Conservation (phyloP, 92 coral and sea anemone species). For the Ricordea florida region DNA sequence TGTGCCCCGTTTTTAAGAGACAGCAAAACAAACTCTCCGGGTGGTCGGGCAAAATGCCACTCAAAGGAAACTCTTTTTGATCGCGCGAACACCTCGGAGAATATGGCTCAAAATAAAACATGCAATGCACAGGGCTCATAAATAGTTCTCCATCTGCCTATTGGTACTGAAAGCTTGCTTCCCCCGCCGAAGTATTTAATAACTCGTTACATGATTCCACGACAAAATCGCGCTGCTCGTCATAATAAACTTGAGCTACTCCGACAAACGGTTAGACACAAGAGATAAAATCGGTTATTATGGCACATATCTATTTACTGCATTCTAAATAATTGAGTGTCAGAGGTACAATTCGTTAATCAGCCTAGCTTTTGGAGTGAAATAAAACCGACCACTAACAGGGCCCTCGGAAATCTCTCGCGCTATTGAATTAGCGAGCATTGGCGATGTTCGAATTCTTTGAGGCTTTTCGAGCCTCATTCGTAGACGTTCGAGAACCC, state of each 20-base stretch:
- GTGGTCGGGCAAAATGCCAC: constrained; percentile 27
- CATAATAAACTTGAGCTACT: neutral
- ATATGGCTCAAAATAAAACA: neutral
- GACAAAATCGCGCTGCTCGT: neutral
- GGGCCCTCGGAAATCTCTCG: too few relatives aligned
- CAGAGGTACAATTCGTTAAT: too few relatives aligned
- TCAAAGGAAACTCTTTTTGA: constrained; percentile 6
- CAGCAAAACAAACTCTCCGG: constrained; percentile 37
- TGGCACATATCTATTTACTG: constrained; percentile 8
- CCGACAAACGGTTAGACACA: neutral
- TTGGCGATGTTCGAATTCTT: too few relatives aligned
- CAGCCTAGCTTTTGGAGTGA: too few relatives aligned
- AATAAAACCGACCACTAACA: too few relatives aligned
- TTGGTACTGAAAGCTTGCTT: neutral
- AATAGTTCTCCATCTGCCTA: too few relatives aligned
- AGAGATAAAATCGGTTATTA: constrained; percentile 20
- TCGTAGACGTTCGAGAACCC: too few relatives aligned
- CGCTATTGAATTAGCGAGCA: too few relatives aligned
- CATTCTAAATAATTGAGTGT: neutral
- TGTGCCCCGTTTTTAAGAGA: neutral
- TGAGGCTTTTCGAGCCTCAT: too few relatives aligned
- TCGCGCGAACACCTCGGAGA: constrained; percentile 11
- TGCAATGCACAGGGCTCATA: too few relatives aligned
- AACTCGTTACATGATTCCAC: neutral
- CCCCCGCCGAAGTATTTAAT: neutral